Evolutionary conservation across 30 jellyfish, hydroid and myxozoan genomes (phyloP).

Genomic region (Phacellophora camtschatica): DNA sequence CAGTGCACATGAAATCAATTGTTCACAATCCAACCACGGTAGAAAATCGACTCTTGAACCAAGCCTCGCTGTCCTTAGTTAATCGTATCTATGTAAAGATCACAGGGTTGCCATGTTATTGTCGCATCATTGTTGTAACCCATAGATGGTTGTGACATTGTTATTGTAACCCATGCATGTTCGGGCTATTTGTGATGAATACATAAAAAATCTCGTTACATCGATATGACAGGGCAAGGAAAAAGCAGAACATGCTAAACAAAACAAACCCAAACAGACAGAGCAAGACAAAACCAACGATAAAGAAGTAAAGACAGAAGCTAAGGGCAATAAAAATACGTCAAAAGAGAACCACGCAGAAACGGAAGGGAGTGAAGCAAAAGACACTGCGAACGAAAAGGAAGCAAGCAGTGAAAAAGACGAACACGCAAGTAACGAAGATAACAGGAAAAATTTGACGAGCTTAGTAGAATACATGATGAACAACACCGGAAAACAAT

Average conservation of each 20-base stretch:
- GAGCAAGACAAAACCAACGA: background rate
- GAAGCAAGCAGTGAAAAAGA: background rate
- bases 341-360: slow-evolving; percentile 8
- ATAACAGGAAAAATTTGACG: background rate
- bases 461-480: slow-evolving; percentile 31
- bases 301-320: background rate
- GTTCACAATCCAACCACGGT: too few species aligned
- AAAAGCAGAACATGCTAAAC: background rate
- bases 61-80: too few species aligned
- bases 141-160: too few species aligned
- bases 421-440: slow-evolving; percentile 5
- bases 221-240: too few species aligned
- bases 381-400: background rate
- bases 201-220: too few species aligned
- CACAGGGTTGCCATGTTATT: too few species aligned
- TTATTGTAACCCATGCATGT: too few species aligned
- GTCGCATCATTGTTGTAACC: too few species aligned
- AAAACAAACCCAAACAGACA: background rate
- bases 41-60: too few species aligned
- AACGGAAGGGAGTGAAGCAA: background rate
- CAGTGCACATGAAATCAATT: too few species aligned
- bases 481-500: slow-evolving; percentile 56
- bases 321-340: background rate
- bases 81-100: too few species aligned
- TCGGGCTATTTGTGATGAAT: too few species aligned